Percentiles rank a stretch among this genome's conserved stretches.
Conservation (phyloP, 2,888 invertebrate genomes). For the Lasioglossum villosulum region DNA sequence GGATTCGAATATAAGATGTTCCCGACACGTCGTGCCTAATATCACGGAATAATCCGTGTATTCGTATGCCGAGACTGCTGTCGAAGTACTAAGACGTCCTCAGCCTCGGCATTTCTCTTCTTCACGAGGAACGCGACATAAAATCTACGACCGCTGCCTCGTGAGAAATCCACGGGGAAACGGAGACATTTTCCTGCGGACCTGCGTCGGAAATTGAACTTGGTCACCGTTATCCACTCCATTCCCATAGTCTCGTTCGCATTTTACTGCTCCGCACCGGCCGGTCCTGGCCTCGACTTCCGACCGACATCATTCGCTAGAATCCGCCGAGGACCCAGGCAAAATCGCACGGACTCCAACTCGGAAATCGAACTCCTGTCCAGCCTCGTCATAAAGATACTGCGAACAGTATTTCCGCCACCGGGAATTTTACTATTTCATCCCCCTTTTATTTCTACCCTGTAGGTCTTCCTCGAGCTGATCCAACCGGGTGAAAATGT, state of each 20-base stretch:
- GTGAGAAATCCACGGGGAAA: neutral
- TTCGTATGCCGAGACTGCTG: neutral
- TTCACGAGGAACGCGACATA: neutral
- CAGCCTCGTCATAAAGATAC: neutral
- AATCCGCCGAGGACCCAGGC: neutral
- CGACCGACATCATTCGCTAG: neutral
- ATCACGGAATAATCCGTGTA: neutral
- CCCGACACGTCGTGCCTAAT: neutral
- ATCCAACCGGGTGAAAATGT: neutral
- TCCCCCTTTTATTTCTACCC: neutral
- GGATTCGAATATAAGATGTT: neutral
- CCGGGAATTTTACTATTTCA: slow-evolving; percentile 1
- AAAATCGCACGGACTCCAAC: neutral
- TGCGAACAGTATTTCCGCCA: neutral
- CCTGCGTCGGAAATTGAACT: slow-evolving; percentile 14
- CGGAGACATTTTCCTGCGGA: neutral
- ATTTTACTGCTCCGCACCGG: neutral
- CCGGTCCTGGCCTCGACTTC: neutral
- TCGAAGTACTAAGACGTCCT: neutral
- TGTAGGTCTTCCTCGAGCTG: neutral
- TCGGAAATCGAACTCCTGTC: slow-evolving; percentile 19
- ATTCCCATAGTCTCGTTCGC: slow-evolving; percentile 10
- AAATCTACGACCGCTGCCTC: neutral
- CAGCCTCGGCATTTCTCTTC: neutral
- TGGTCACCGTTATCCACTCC: slow-evolving; percentile 13